These are phyloP conservation scores for Aphelenchoides avenae DNA, from an alignment of 1,140 invertebrate species.

Conservation along the genomic window DNA sequence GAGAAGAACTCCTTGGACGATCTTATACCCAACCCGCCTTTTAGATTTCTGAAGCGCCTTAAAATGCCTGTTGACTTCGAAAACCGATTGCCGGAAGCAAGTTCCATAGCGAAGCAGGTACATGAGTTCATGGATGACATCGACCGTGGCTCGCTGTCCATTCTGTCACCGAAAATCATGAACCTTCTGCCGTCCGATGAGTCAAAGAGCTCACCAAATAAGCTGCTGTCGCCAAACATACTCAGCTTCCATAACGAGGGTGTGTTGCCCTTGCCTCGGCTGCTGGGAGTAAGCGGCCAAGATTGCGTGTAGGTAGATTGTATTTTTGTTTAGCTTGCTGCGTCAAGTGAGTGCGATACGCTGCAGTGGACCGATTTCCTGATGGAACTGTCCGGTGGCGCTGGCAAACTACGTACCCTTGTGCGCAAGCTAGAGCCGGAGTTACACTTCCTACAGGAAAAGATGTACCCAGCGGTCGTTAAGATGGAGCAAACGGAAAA, in stretches of 20 bases:
- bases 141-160: constrained; percentile 11
- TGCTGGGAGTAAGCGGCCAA: constrained; percentile 18
- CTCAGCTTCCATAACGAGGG: constrained; percentile 34
- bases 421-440: constrained; percentile 20
- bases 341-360: constrained; percentile 14
- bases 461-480: constrained; percentile 18
- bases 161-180: constrained; percentile 24
- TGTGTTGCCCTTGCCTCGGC: constrained; percentile 19
- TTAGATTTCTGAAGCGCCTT: no score
- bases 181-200: constrained; percentile 12
- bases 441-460: background rate
- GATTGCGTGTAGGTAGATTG: constrained; percentile 7
- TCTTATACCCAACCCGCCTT: no score
- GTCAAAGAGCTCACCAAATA: background rate
- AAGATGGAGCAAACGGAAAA: constrained; percentile 22
- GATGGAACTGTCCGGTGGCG: constrained; percentile 24
- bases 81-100: no score
- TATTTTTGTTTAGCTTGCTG: constrained; percentile 21
- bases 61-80: no score
- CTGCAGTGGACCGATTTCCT: constrained; percentile 20
- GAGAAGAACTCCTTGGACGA: no score
- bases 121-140: constrained; percentile 13
- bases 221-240: constrained; percentile 26
- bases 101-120: constrained; percentile 12
- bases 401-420: constrained; percentile 16